Evolutionary conservation across 2,113 vertebrate genomes (phyloP).

Genomic region (Clarias batrachus): DNA sequence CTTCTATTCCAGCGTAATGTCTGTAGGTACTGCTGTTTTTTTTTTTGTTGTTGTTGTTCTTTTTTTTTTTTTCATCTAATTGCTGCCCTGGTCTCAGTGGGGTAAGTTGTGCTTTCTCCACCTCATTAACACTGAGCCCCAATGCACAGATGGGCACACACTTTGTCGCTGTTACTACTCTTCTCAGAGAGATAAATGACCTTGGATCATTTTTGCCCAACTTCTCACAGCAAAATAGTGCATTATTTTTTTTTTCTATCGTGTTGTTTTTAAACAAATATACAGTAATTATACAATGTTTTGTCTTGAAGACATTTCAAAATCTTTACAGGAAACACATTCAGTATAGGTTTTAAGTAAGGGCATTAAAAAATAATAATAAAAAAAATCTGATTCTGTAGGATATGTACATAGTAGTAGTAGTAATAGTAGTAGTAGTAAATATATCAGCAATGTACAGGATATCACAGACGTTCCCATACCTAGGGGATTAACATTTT

Average conservation of each 20-base stretch:
- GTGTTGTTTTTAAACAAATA: not conserved
- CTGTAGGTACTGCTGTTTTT: not conserved
- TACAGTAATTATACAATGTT: not conserved
- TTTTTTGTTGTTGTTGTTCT: not conserved
- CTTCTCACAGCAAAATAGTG: not conserved
- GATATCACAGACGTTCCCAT: too few species aligned
- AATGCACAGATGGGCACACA: not conserved
- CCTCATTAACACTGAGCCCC: slow-evolving; percentile 8
- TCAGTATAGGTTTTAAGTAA: not conserved
- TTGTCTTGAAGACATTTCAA: not conserved
- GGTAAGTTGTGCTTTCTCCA: slow-evolving; percentile 13
- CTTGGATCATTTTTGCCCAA: not conserved
- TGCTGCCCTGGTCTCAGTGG: not conserved
- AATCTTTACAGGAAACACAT: not conserved
- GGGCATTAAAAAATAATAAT: too few species aligned
- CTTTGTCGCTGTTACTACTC: not conserved
- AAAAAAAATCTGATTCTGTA: not conserved
- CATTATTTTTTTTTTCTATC: not conserved
- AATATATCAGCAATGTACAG: too few species aligned
- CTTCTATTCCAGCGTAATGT: not conserved
- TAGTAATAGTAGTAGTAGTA: too few species aligned
- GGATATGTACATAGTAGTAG: not conserved
- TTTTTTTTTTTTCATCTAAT: not conserved
- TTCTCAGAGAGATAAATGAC: not conserved
- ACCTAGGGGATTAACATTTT: too few species aligned